phyloP scores from a whole-genome alignment of 1,140 invertebrate genomes.

The Sinella curviseta region DNA sequence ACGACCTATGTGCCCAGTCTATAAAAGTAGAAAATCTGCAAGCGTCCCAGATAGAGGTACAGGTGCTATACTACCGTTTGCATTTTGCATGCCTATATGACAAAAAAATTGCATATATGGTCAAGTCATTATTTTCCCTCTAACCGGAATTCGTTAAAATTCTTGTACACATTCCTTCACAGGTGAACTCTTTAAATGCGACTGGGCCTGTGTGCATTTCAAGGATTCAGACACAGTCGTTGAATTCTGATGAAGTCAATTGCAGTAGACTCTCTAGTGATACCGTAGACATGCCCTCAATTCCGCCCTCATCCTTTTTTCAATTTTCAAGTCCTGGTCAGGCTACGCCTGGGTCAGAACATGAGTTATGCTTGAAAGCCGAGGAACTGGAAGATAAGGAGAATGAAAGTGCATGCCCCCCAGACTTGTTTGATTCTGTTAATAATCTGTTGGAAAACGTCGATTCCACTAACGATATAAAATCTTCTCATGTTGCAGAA shows the following conservation, averaged over 20 bases:
- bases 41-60: slow-evolving; percentile 41
- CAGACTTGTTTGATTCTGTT: slow-evolving; percentile 12
- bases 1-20: slow-evolving; percentile 42
- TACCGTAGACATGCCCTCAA: slow-evolving; percentile 36
- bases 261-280: slow-evolving; percentile 35
- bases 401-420: slow-evolving; percentile 30
- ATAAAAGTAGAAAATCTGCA: slow-evolving; percentile 39
- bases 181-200: slow-evolving; percentile 41
- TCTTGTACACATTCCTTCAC: no score
- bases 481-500: slow-evolving; percentile 24
- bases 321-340: slow-evolving; percentile 31
- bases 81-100: no score
- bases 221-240: slow-evolving; percentile 32
- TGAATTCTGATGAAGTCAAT: slow-evolving; percentile 37
- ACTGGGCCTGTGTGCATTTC: slow-evolving; percentile 36
- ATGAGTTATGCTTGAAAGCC: slow-evolving; percentile 10
- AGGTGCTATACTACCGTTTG: not conserved
- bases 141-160: no score
- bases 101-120: no score
- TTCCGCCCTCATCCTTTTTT: slow-evolving; percentile 46
- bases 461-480: slow-evolving; percentile 16
- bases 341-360: not conserved
- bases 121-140: no score
- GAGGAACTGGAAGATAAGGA: slow-evolving; percentile 34
- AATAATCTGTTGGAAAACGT: slow-evolving; percentile 15